Conservation (phyloP, 2,888 invertebrate genomes). For the Invenusta paracnida region DNA sequence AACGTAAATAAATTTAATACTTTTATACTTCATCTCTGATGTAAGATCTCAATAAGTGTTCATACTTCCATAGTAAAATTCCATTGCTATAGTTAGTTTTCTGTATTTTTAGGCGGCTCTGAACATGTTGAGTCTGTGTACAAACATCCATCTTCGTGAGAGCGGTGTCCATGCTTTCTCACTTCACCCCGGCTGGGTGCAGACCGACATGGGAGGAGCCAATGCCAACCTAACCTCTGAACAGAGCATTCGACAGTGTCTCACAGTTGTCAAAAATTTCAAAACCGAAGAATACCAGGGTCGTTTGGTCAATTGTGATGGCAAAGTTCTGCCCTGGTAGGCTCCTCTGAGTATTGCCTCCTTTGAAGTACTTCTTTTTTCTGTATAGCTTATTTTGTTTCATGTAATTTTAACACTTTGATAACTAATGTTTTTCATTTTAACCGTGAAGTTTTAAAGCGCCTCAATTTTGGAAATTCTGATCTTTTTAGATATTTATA, state of each 20-base stretch:
- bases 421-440: too few species aligned
- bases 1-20: too few species aligned
- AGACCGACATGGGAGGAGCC: slow-evolving; percentile 80
- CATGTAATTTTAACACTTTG: too few species aligned
- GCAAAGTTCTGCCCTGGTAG: slow-evolving; percentile 9
- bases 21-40: too few species aligned
- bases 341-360: too few species aligned
- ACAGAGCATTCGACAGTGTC: slow-evolving; percentile 64
- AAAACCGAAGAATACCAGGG: not conserved
- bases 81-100: not conserved
- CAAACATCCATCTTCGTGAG: slow-evolving; percentile 74
- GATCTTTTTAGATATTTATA: too few species aligned
- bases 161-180: slow-evolving; percentile 71
- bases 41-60: too few species aligned
- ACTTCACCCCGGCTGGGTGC: slow-evolving; percentile 86
- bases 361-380: too few species aligned
- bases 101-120: slow-evolving; percentile 69
- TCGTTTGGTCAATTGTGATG: not conserved
- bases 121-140: slow-evolving; percentile 78
- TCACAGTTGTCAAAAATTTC: not conserved
- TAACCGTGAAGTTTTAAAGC: too few species aligned
- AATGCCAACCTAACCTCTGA: slow-evolving; percentile 73
- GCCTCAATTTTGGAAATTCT: too few species aligned
- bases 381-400: too few species aligned
- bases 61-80: too few species aligned